Evolutionary conservation across 2,888 invertebrate genomes (phyloP), one percentile per base, ranked within the genome.

Genomic region (Drosophila formosana): DNA sequence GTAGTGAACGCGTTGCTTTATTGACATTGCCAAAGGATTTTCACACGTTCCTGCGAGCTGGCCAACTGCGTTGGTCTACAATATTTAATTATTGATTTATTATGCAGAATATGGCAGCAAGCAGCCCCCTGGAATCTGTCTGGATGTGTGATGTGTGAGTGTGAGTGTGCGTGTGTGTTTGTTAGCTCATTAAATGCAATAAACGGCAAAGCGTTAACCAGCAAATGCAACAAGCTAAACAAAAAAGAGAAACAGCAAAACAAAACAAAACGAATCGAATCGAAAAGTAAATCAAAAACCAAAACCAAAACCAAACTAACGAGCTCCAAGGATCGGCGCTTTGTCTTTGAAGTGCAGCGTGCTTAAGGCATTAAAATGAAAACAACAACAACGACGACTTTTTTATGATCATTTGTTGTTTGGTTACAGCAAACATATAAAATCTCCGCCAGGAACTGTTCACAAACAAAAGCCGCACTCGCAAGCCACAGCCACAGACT

Each of bases 381-480:
- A 66, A 77, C 39, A 67, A 65, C 46, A 70, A 72, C 68, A 66
- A 28, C 28, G 43, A 5, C 61, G 43, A 8, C 52, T 69, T 80
- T 82, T 87, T 84, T 89, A 81, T 81, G 75, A 83, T 72, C 79
- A 82, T 79, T 78, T 76, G 75, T 66, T 83, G 87, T 89, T 89
- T 85, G 85, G 88, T 88, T 82, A 78, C 72, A 72, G 84, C 80
- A 85, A 88, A 82, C 77, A 85, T 69, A 89, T 88, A 85, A 85
- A 88, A 69, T 47, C 65, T 66, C 61, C 45, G 69, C 75, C 69
- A 71, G 71, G 64, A 66, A 79, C 66, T 57, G 51, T 55, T 50
- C 67, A 81, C 88, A 82, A 83, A 82, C 81, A 78, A 87, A 73
- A 32, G 63, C 72, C 73, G 70, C 64, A 65, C 47, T 51, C 60